Evolutionary conservation across 2,888 invertebrate species (phyloP), one percentile per base, ranked within the genome.

Genomic region (Aromia moschata): DNA sequence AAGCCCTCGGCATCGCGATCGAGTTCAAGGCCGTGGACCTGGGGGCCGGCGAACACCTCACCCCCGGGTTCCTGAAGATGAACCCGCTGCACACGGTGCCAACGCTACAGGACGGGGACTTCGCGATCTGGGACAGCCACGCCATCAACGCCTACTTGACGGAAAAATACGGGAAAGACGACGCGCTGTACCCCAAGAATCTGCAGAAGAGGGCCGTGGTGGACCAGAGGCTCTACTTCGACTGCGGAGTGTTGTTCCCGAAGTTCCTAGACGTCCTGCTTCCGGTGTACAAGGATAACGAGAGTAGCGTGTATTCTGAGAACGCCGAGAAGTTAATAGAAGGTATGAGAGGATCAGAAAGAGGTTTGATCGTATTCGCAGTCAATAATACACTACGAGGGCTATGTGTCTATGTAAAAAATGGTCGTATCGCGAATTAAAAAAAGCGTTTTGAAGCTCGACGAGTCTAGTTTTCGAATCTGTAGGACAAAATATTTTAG

Each of bases 21-120:
- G 81, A 83, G 56, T 63, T 79, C 37, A 74, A 77, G 43, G 77
- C 73, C 43, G 69, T 83, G 1, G 80, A 83, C 73, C 63, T 83
- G n/a, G 77, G 79, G 62, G 78, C 75, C 30, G 79, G 80, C 1
- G 82, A 75, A 15, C 83, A 83, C 30, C 68, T 80, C 2, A 71
- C 69, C 1, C 71, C 74, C 5, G 77, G 77, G n/a, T 83, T 75
- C 62, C 51, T 80, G 36, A 72, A 79, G 71, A 70, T 83, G 62
- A 85, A 85, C 67, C 85, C 85, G 0, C 83, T 84, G 55, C 85
- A 85, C 62, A 71, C 84, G 0, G 74, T 87, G 1, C 87, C 87
- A 0, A 80, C 84, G 9, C 69, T 87, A 17, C 75, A 77, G 45
- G 85, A 85, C 58, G 86, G 83, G 7, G 84, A 84, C 56, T 84